Evolutionary conservation across 1,140 invertebrate species (phyloP), one percentile per base, ranked within the genome.

Genomic region (Venustaconcha ellipsiformis): DNA sequence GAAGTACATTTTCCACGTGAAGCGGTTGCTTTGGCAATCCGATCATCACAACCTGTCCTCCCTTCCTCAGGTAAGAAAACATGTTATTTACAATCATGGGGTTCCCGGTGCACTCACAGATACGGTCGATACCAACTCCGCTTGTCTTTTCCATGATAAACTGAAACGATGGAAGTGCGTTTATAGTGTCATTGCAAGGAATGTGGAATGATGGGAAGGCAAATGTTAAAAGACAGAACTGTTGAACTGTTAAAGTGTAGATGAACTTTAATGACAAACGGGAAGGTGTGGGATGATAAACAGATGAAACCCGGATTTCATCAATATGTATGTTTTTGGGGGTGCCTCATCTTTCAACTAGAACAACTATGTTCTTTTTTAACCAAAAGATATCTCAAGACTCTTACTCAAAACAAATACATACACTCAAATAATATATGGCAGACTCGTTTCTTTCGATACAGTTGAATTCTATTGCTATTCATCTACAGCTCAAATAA

Each of bases 31-130:
- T 87, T 11, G 86, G 82, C 5, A 88, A 77, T 17, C 86, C 86
- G 14, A 88, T 83, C 59, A 88, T 70, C 4, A 83, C 82, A 59
- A 88, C 77, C 12, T 80, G 79, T 13, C 86, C 86, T 17, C 86
- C 86, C 63, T 88, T 88, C 13, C 86, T 76, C 14, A 88, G 78
- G 56, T 83, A 77, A n/a, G 81, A 82, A 68, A 86, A 88, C 57
- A 75, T 82, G 8, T 80, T 65, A 64, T 86, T 88, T 15, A 87
- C 80, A 70, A 87, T 82, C 2, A 74, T 30, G 11, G 84, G 63
- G 3, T 81, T 80, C 56, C 86, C 86, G 60, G 79, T 83, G 68
- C 85, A 87, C 67, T 88, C 86, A 81, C 85, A 87, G 14, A 88
- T 81, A 23, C 86, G 79, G n/a, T 84, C 85, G 12, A 88, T 82